Evolutionary conservation across 2,113 vertebrate genomes (phyloP).

Genomic region (Semnopithecus entellus): DNA sequence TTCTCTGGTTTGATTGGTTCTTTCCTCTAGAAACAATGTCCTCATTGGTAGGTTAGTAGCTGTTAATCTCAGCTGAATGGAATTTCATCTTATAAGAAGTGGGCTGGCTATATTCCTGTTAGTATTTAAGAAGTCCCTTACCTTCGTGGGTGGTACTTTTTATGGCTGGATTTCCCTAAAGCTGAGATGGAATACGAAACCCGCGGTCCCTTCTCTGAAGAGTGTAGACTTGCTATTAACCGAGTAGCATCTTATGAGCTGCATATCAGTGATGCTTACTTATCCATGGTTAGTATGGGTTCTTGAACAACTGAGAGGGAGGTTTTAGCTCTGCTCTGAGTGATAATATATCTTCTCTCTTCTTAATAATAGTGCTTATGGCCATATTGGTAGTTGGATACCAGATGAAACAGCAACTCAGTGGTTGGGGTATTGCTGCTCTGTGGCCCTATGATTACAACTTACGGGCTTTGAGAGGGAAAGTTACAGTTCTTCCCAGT

Average conservation of each 20-base stretch:
- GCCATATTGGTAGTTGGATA: not conserved
- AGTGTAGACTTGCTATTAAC: not conserved
- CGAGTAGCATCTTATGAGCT: conserved; percentile 2
- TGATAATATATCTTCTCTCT: not conserved
- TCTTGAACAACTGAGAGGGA: not conserved
- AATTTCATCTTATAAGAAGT: conserved; percentile 28
- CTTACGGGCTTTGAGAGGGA: not conserved
- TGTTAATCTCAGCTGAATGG: conserved; percentile 45
- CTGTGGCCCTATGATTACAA: not conserved
- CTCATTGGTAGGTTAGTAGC: not conserved
- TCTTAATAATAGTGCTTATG: not conserved
- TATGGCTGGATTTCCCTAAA: not conserved
- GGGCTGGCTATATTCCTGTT: not conserved
- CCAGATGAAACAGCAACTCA: not conserved
- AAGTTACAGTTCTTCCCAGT: not conserved
- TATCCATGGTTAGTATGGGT: conserved; percentile 60
- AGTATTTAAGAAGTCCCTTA: conserved; percentile 51
- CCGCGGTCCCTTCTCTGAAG: not conserved
- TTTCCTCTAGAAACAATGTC: not conserved
- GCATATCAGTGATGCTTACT: conserved; percentile 48
- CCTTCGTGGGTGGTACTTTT: not conserved
- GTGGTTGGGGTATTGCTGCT: not conserved
- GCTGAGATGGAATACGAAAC: not conserved
- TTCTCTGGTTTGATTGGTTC: not conserved
- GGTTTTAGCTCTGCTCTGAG: not conserved